Evolutionary conservation across 1,140 invertebrate genomes (phyloP), one percentile per base, ranked within the genome.

Genomic region (Calliphora vicina): DNA sequence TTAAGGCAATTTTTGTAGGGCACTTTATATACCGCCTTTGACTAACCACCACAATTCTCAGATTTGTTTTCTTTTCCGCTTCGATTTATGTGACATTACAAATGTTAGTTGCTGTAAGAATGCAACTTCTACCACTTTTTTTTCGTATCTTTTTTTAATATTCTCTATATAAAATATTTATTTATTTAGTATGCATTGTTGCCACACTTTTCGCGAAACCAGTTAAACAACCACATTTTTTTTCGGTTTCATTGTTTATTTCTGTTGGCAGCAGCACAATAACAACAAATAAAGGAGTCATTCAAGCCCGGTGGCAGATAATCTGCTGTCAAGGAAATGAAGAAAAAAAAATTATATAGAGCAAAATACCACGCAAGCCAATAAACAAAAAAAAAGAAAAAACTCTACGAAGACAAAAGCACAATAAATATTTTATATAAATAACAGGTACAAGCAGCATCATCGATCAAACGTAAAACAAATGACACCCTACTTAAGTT

Each of bases 251-350:
- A 20, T 78, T 20, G 74, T 78, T 35, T 76, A n/a, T 27, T 72
- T 72, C 26, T 26, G 8, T 73, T 73, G 29, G 10, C 10, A 57
- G 50, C 50, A 57, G n/a, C 15, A 57, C 15, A n/a, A 57, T 23
- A 23, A 23, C n/a, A 17, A 23, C 4, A 67, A 67, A 67, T 20
- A 67, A 67, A 67, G 20, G 20, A 67, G 61, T 23, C 61, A 78
- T 78, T 78, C 74, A 78, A 43, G 29, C 74, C 74, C 74, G 74
- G 74, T 78, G 74, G 74, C 74, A 78, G 74, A 78, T 78, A 43
- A 78, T 78, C 74, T 78, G 25, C 74, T 45, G 74, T 45, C 35
- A 78, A 78, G 74, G 74, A 78, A 78, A 78, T 78, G 73, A 42
- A 57, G 15, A 57, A 67, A 67, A 67, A 67, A 67, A 67, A 23